phyloP scores from a whole-genome alignment of 2,797 vertebrate species.

The Melanotaenia boesemani region DNA sequence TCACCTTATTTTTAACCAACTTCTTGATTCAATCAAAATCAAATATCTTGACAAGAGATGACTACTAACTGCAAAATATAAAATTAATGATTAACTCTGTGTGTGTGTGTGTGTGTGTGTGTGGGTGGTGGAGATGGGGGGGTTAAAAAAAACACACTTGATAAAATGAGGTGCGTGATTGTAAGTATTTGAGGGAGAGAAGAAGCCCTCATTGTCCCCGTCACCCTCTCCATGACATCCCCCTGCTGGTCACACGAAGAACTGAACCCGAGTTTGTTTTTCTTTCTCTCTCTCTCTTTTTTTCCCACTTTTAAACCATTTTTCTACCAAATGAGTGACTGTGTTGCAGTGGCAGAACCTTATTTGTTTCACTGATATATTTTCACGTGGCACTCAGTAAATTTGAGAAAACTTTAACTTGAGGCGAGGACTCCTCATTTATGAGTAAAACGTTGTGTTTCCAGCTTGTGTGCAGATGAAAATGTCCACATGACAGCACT shows the following conservation, averaged over 20 bases:
- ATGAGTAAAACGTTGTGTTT: not conserved
- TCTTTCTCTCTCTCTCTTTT: no score
- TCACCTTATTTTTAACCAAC: not conserved
- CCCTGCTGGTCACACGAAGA: constrained; percentile 71
- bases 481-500: not conserved
- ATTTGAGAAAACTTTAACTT: not conserved
- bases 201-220: not conserved
- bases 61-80: no score
- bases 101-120: no score
- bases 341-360: no score
- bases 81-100: no score
- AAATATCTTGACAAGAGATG: not conserved
- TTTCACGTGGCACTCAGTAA: no score
- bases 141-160: not conserved
- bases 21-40: not conserved
- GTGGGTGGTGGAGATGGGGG: no score
- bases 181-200: not conserved
- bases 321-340: not conserved
- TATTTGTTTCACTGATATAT: no score
- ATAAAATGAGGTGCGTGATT: not conserved
- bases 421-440: not conserved
- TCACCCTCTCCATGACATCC: constrained; percentile 65
- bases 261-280: constrained; percentile 14
- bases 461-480: not conserved
- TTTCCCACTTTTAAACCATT: not conserved